Base-by-base conservation (phyloP, 2,888 invertebrate species). In the Halictus ligatus region DNA sequence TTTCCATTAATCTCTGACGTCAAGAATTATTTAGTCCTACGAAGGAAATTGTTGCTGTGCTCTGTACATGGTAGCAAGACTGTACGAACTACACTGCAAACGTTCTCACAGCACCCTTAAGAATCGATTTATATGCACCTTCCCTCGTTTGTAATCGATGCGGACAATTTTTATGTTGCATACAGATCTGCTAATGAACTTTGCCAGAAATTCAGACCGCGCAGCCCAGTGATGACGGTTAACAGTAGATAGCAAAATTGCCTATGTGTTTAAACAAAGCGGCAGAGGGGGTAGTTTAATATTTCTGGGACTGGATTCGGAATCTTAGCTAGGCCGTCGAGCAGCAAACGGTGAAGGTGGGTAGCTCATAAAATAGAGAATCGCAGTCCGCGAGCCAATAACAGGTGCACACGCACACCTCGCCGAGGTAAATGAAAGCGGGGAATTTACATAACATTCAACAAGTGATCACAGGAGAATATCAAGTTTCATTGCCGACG, bases 401-500 rank as follows among this genome's bases (percentile, higher is more conserved):
- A 84, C 54, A n/a, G 54, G 6, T 60, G 46, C 21, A 25, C 72
- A 25, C 73, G 73, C 58, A 69, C 71, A 74, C 67, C 74, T 78
- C 29, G 29, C 74, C 15, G 29, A 82, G 75, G 83, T 78, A 78
- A 85, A 83, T 67, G 80, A 78, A 85, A 75, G 58, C 35, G 76
- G 18, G 69, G 78, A 54, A 83, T 86, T 80, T 78, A 73, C 86
- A 71, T 83, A 83, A 86, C 87, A 80, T 87, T 87, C 86, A 87
- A 87, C 86, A 87, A 87, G 87, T 87, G 87, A 87, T 83, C 77
- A 78, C 50, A 46, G 80, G 64, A 76, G 82, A 69, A 69, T 73
- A 64, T 72, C 50, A 60, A 69, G 86, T 78, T 78, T 71, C 81
- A 29, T 67, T 85, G 50, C n/a, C 43, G 50, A 21, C 21, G 46